Evolutionary conservation across 2,113 vertebrate genomes (phyloP).

Genomic region (Thunnus maccoyii): DNA sequence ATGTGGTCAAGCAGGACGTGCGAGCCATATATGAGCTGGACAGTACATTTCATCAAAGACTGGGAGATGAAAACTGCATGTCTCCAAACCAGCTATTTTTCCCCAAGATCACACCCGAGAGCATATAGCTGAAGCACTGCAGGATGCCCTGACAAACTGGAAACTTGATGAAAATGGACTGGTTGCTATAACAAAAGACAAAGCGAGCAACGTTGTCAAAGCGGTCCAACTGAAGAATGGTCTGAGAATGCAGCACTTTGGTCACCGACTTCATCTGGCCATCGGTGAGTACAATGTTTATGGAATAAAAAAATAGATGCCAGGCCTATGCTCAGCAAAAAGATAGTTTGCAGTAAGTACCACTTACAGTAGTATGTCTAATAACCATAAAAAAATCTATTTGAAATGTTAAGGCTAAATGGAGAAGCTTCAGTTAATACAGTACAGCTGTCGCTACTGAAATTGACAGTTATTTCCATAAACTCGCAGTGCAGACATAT

Average conservation of each 20-base stretch:
- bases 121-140: slow-evolving; percentile 37
- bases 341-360: neutral
- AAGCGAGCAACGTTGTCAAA: neutral
- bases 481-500: too few species aligned
- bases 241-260: neutral
- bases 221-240: neutral
- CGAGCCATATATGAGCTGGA: slow-evolving; percentile 19
- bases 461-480: too few species aligned
- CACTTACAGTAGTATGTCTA: too few species aligned
- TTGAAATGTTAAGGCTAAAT: too few species aligned
- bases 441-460: too few species aligned
- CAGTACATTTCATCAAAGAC: too few species aligned
- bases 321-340: neutral
- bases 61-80: slow-evolving; percentile 8
- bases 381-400: too few species aligned
- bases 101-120: slow-evolving; percentile 18
- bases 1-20: slow-evolving; percentile 44
- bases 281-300: neutral
- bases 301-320: neutral
- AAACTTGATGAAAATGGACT: too few species aligned
- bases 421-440: too few species aligned
- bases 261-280: neutral
- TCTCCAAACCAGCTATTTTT: slow-evolving; percentile 49
- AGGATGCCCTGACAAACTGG: slow-evolving; percentile 36
- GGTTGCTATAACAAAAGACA: neutral